Base-by-base conservation (phyloP, 2,797 vertebrate genomes). In the Rhinoraja longicauda region DNA sequence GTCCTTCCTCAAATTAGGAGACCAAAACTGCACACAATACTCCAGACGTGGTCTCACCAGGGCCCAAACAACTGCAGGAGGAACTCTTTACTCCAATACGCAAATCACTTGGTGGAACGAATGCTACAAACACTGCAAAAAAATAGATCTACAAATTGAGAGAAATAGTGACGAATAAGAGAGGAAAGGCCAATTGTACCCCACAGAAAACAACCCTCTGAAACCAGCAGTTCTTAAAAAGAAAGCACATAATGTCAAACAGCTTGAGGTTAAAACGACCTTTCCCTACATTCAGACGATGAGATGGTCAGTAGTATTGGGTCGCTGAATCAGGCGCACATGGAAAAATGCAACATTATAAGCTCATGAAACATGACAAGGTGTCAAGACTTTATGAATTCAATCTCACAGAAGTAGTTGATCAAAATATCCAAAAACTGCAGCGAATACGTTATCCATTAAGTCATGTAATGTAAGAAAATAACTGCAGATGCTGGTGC, bases 251-350 rank as follows among this genome's bases (percentile, higher is more conserved):
- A 26, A 45, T 91, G 39, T 70, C 36, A 73, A 67, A 73, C 90
- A 91, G 67, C 90, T 75, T 92, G 67, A 57, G 84, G n/a, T 67
- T n/a, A 73, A 91, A 73, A 73, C 12, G 32, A 26, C 70, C 45
- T 72, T 72, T 75, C 36, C 24, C 5, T 64, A 67, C 15, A 24
- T 67, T 67, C 84, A 36, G 19, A 36, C 13, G 29, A 10, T 13
- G 15, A 57, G 57, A 36, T n/a, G 57, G 32, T 75, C 84, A 57
- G 70, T 53, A 26, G 12, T 73, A 45, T 9, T 0, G 10, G 70
- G 70, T 53, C 91, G 53, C 36, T 29, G 90, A 91, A 70, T 91
- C 90, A 91, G 1, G 0, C 10, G 10, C 29, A 53, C 21, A 75
- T 45, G 15, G n/a, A 53, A 75, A 19, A 26, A 90, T 67, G 19